phyloP scores from a whole-genome alignment of 1,140 invertebrate species.

The Helicorthomorpha holstii region DNA sequence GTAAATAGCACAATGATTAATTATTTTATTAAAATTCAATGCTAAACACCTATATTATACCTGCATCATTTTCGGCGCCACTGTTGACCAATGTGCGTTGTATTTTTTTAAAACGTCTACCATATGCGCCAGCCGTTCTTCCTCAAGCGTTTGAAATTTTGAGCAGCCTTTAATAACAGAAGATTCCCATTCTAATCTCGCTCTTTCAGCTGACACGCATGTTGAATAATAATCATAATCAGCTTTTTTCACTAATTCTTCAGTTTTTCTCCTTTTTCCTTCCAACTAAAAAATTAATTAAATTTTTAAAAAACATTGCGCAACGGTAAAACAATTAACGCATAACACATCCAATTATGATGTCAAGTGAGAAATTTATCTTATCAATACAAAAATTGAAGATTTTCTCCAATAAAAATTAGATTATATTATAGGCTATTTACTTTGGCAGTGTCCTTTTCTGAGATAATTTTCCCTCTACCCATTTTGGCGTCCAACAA shows the following conservation, averaged over 20 bases:
- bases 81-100: slow-evolving; percentile 51
- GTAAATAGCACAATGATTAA: slow-evolving; percentile 16
- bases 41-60: slow-evolving; percentile 11
- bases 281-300: slow-evolving; percentile 41
- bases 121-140: slow-evolving; percentile 65
- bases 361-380: background rate
- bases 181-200: slow-evolving; percentile 80
- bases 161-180: slow-evolving; percentile 56
- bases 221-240: slow-evolving; percentile 86
- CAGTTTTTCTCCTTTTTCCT: slow-evolving; percentile 72
- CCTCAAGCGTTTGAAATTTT: slow-evolving; percentile 60
- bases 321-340: too few relatives aligned
- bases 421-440: slow-evolving; percentile 1
- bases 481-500: slow-evolving; percentile 24
- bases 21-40: too few relatives aligned
- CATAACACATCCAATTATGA: too few relatives aligned
- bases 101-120: slow-evolving; percentile 61
- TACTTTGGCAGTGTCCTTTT: slow-evolving; percentile 47
- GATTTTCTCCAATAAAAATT: slow-evolving; percentile 4
- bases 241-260: slow-evolving; percentile 70
- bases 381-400: background rate
- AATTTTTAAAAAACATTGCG: too few relatives aligned
- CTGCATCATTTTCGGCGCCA: slow-evolving; percentile 39
- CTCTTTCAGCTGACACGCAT: slow-evolving; percentile 70
- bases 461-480: slow-evolving; percentile 31